phyloP scores from a whole-genome alignment of 2,888 invertebrate genomes.

The Reticulitermes lucifugus region DNA sequence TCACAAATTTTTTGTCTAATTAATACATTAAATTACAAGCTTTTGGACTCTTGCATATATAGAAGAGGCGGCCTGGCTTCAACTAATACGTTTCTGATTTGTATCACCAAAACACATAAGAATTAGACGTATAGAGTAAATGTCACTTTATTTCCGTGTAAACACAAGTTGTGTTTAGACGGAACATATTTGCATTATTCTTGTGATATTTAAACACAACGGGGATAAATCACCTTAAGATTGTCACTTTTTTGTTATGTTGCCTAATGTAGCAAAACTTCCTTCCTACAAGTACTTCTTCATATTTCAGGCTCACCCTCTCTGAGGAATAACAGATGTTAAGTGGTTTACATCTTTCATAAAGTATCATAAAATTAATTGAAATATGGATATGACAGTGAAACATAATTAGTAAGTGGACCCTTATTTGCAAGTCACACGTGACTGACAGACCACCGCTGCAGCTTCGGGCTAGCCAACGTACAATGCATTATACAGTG shows the following conservation, averaged over 20 bases:
- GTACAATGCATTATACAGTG: background rate
- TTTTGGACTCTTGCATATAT: too few relatives aligned
- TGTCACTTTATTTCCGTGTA: too few relatives aligned
- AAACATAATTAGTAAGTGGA: background rate
- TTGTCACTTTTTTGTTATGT: background rate
- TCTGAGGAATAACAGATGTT: background rate
- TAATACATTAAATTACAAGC: too few relatives aligned
- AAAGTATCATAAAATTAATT: conserved; percentile 7
- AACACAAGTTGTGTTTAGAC: too few relatives aligned
- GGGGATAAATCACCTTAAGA: too few relatives aligned
- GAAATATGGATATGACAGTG: conserved; percentile 20
- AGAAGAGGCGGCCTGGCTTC: too few relatives aligned
- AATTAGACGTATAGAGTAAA: too few relatives aligned
- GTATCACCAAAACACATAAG: too few relatives aligned
- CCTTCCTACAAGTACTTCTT: background rate
- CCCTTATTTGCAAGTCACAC: background rate
- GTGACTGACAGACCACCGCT: background rate
- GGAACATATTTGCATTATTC: too few relatives aligned
- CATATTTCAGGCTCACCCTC: background rate
- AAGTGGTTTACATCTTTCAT: background rate
- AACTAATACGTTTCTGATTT: too few relatives aligned
- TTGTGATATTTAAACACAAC: too few relatives aligned
- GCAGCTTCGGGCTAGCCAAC: background rate
- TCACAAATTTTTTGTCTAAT: too few relatives aligned
- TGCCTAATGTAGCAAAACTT: background rate